Conservation (phyloP, 2,797 vertebrate genomes). For the Amphiprion clarkii region DNA sequence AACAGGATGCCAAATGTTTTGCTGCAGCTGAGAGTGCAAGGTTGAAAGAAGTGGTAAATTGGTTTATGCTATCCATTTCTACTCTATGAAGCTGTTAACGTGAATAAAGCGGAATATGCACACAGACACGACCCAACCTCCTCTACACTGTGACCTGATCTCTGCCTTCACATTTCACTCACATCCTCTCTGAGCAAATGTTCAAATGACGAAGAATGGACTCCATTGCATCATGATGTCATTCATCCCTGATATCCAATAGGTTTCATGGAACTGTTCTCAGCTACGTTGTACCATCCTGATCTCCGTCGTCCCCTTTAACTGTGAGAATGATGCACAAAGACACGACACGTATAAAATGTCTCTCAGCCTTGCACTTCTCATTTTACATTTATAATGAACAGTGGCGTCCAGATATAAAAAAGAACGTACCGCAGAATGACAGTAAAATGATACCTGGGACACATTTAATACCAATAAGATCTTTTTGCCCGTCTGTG, state of each 20-base stretch:
- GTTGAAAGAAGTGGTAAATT: conserved; percentile 32
- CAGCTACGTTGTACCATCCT: conserved; percentile 34
- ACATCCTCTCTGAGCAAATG: conserved; percentile 16
- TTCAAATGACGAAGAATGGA: conserved; percentile 19
- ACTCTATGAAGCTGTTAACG: conserved; percentile 28
- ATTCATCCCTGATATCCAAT: conserved; percentile 63
- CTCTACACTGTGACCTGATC: background rate
- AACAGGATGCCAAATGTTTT: conserved; percentile 28
- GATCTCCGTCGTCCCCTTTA: conserved; percentile 13
- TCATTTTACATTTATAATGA: conserved; percentile 39
- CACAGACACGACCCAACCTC: conserved; percentile 20
- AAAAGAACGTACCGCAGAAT: conserved; percentile 38
- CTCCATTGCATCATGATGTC: conserved; percentile 39
- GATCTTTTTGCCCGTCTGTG: conserved; percentile 40
- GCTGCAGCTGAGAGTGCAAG: conserved; percentile 39
- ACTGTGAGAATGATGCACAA: conserved; percentile 20
- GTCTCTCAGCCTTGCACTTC: conserved; percentile 34
- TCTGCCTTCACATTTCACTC: background rate
- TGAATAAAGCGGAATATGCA: conserved; percentile 54
- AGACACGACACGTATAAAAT: conserved; percentile 23
- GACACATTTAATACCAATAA: conserved; percentile 52
- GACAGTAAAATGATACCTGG: conserved; percentile 38
- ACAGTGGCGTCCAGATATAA: conserved; percentile 38
- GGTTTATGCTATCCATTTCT: conserved; percentile 26
- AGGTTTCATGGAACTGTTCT: conserved; percentile 33